Base-by-base conservation (phyloP, 2,113 vertebrate genomes). In the Gobio gobio region DNA sequence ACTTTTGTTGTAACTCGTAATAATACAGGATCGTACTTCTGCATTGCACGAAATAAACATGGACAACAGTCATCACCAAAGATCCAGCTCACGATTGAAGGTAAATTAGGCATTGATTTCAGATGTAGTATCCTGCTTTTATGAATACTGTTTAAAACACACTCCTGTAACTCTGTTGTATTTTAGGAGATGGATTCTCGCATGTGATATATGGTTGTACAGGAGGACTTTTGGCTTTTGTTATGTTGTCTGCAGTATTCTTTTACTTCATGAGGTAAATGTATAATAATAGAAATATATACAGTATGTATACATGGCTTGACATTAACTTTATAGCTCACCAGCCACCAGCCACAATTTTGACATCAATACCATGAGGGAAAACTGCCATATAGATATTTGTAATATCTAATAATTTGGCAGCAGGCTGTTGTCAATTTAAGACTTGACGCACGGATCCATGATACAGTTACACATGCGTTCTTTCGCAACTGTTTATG, bases 31-130 rank as follows among this genome's bases (percentile, higher is more conserved):
- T 49, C 10, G 9, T 81, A 81, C 18, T 22, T 22, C 24, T 81
- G 78, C 18, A 66, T 20, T 47, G 61, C 78, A 33, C 14, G 29
- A 12, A 81, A 81, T 66, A 66, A 66, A 66, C 5, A 33, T 81
- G 78, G 78, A 20, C 66, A 14, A 0, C 40, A 81, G 45, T 33
- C 43, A 10, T 81, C 78, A 64, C 16, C 5, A 29, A 9, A 66
- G 43, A 29, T 43, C 3, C 78, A 49, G 9, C 43, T 26, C 13
- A 22, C 6, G 49, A 2, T 10, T 20, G 9, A 26, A 80, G 77
- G 77, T 61, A 43, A 73, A 73, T 45, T 2, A 73, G 45, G 22
- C 22, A 45, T 10, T 20, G 40, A 1, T 22, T 73, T 72, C 22
- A 14, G 40, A 73, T 73, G 70, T n/a, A n/a, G 70, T n/a, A n/a